A percentile compares a stretch with the other conserved stretches of the same genome.
These are phyloP conservation scores for Corythoichthys intestinalis DNA, from an alignment of 2,113 vertebrate species.

Conservation along the genomic window DNA sequence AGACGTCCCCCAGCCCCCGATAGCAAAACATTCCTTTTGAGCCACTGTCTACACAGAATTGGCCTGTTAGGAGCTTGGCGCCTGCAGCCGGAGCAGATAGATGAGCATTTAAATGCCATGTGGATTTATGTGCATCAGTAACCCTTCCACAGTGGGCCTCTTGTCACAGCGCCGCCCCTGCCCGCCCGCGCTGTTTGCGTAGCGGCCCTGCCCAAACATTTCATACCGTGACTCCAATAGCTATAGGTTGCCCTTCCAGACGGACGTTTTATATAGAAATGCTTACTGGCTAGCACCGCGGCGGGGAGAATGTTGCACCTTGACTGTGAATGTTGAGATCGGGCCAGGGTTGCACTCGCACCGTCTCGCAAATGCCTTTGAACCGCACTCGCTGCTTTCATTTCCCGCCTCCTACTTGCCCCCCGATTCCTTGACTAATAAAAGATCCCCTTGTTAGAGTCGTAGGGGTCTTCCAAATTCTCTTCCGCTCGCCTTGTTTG, in stretches of 20 bases:
- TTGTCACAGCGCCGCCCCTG: conserved; percentile 45
- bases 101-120: conserved; percentile 49
- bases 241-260: conserved; percentile 25
- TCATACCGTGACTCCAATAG: conserved; percentile 21
- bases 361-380: conserved; percentile 60
- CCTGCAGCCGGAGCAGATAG: conserved; percentile 42
- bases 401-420: conserved; percentile 42
- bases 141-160: conserved; percentile 44
- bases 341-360: conserved; percentile 65
- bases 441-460: conserved; percentile 72
- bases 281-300: conserved; percentile 32
- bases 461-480: conserved; percentile 26
- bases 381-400: conserved; percentile 59
- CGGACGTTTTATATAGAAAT: conserved; percentile 17
- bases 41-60: conserved; percentile 52
- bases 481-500: conserved; percentile 5
- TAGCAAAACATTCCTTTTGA: conserved; percentile 47
- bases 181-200: conserved; percentile 47
- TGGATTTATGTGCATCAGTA: conserved; percentile 52
- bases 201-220: conserved; percentile 28
- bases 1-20: conserved; percentile 31
- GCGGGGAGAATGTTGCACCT: conserved; percentile 62
- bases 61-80: conserved; percentile 39
- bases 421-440: conserved; percentile 64
- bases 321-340: conserved; percentile 76